Conservation (phyloP, 2,888 invertebrate genomes). For the Alsophila aescularia region DNA sequence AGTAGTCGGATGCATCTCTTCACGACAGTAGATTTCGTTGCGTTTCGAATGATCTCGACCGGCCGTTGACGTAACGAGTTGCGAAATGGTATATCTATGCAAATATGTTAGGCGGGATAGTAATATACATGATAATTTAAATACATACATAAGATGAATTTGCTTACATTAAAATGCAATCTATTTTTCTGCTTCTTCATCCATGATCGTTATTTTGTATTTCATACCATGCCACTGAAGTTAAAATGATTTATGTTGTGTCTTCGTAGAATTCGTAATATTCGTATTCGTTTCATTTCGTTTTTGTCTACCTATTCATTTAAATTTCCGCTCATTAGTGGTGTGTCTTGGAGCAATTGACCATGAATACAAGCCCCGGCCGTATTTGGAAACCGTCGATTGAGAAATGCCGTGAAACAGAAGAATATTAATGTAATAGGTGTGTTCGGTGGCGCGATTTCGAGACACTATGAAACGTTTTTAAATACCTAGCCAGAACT, state of each 20-base stretch:
- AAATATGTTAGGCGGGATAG: constrained; percentile 1
- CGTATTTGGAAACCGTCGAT: constrained; percentile 17
- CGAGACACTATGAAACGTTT: too few relatives aligned
- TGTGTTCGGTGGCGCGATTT: background rate
- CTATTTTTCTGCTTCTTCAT: too few relatives aligned
- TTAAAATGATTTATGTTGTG: too few relatives aligned
- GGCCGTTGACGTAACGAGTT: constrained; percentile 36
- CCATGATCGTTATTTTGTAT: too few relatives aligned
- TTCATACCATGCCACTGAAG: too few relatives aligned
- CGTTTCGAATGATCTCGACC: constrained; percentile 56
- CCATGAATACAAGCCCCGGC: constrained; percentile 13
- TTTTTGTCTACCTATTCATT: too few relatives aligned
- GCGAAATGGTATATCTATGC: constrained; percentile 16
- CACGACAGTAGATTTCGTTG: constrained; percentile 52
- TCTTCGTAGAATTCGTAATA: too few relatives aligned
- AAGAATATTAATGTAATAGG: constrained; percentile 19
- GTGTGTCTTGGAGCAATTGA: constrained; percentile 21
- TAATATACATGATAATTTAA: background rate
- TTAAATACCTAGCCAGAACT: too few relatives aligned
- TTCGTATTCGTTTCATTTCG: too few relatives aligned
- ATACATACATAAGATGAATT: background rate
- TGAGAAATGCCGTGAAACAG: constrained; percentile 25
- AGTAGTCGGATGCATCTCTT: constrained; percentile 61
- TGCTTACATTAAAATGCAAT: too few relatives aligned
- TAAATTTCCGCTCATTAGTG: constrained; percentile 2